Base-by-base conservation (phyloP, 1,140 invertebrate genomes). In the Macrobrachium rosenbergii region DNA sequence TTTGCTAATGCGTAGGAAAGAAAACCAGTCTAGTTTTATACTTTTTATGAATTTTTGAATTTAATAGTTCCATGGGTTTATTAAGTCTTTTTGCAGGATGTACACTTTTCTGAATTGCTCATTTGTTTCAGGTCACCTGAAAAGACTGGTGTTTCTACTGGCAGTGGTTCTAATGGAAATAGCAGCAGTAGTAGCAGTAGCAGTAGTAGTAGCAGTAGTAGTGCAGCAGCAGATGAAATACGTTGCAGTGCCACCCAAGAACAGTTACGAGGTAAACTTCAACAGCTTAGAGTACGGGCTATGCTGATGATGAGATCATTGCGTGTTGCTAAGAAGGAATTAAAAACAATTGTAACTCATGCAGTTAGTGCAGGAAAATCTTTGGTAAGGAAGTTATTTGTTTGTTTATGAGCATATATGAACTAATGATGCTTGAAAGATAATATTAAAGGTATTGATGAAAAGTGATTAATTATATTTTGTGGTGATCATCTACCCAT, bases 201-300 rank as follows among this genome's bases (percentile, higher is more conserved):
- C 58, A 80, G 76, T 52, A 60, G 90, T 93, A 90, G 91, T 92
- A n/a, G 92, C 91, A 19, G 92, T 90, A 19, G 93, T 94, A 91
- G 92, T 92, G 59, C 94, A 37, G 80, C 80, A 17, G 64, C 80
- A 11, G 86, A 83, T 58, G 88, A 86, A 58, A 88, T 86, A 16
- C 69, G 84, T 45, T 88, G 83, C 69, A 88, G 89, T 67, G 83
- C 87, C 37, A 87, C 86, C n/a, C 89, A 90, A 77, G 89, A 90
- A 45, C 83, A 86, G 76, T 72, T 94, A 89, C 92, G 93, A 89
- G 92, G 93, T 78, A 94, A 94, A 91, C 90, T 95, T 52, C 90
- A 94, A 45, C 93, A 93, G 90, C 94, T 93, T 88, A 93, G 94
- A 91, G 92, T 93, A 7, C 92, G 93, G 82, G 94, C 94, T 89